Conservation (phyloP, 2,888 invertebrate genomes). For the Lathronympha strigana region DNA sequence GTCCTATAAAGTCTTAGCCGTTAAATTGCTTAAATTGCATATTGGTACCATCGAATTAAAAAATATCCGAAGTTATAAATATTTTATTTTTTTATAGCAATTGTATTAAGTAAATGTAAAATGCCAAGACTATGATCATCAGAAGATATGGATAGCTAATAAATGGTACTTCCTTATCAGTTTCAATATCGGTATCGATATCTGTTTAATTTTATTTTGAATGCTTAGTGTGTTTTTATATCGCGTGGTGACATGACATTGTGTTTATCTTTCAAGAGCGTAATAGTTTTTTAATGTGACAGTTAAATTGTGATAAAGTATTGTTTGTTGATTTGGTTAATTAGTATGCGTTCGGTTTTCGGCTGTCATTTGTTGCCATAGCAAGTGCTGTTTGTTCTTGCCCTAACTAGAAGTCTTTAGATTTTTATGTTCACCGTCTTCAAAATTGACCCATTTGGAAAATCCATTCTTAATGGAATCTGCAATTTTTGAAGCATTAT, state of each 20-base stretch:
- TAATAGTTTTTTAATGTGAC: constrained; percentile 8
- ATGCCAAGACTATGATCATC: neutral
- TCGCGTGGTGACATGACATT: constrained; percentile 4
- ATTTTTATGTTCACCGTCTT: too few relatives aligned
- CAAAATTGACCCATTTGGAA: too few relatives aligned
- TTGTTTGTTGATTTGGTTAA: neutral
- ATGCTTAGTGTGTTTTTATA: constrained; percentile 26
- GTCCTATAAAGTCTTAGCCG: too few relatives aligned
- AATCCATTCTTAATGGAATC: too few relatives aligned
- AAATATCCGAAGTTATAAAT: too few relatives aligned
- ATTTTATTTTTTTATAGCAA: neutral
- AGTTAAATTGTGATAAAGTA: neutral
- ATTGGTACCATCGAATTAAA: too few relatives aligned
- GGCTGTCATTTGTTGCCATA: neutral
- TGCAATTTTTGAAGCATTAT: too few relatives aligned
- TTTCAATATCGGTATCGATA: constrained; percentile 15
- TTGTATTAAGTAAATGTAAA: neutral
- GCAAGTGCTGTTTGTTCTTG: neutral
- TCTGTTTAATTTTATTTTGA: constrained; percentile 29
- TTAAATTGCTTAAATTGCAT: too few relatives aligned
- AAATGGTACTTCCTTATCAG: neutral
- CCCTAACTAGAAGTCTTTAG: too few relatives aligned
- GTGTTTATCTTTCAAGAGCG: constrained; percentile 1
- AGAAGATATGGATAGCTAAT: neutral
- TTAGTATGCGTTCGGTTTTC: constrained; percentile 15